phyloP scores from a whole-genome alignment of 2,888 invertebrate species.

The Rhagophthalmus giganteus region DNA sequence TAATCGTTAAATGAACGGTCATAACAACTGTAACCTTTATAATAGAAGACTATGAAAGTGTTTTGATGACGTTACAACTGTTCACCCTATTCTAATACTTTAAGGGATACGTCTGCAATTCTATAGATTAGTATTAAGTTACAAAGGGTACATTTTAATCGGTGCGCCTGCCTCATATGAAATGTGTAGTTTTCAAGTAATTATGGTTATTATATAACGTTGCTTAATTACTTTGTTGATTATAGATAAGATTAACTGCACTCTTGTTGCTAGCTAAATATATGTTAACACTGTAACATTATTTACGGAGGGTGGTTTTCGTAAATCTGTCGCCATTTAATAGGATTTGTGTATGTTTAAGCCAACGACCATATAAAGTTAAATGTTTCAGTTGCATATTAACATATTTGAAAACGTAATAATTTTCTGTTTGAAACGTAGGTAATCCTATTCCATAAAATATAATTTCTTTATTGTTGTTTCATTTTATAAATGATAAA shows the following conservation, averaged over 20 bases:
- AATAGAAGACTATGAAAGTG: constrained; percentile 12
- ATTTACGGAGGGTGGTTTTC: constrained; percentile 11
- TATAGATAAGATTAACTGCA: constrained; percentile 22
- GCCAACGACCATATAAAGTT: no score
- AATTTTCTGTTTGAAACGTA: no score
- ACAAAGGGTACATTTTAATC: constrained; percentile 18
- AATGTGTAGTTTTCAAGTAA: constrained; percentile 23
- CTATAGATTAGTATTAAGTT: constrained; percentile 21
- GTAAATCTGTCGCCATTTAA: constrained; percentile 9
- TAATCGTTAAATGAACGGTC: no score
- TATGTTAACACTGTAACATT: constrained; percentile 15
- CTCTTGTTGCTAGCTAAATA: constrained; percentile 5
- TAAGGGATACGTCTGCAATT: constrained; percentile 16
- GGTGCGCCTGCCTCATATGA: constrained; percentile 9
- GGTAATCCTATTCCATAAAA: no score
- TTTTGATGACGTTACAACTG: constrained; percentile 13
- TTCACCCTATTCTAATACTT: constrained; percentile 12
- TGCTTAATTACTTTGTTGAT: constrained; percentile 25
- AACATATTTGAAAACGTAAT: no score
- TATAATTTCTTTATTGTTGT: no score
- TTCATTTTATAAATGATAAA: no score
- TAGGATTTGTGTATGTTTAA: no score
- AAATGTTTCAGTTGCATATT: no score
- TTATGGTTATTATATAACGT: constrained; percentile 27
- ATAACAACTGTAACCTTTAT: constrained; percentile 22